Evolutionary conservation across 2,113 vertebrate species (phyloP).

Genomic region (Scophthalmus maximus): DNA sequence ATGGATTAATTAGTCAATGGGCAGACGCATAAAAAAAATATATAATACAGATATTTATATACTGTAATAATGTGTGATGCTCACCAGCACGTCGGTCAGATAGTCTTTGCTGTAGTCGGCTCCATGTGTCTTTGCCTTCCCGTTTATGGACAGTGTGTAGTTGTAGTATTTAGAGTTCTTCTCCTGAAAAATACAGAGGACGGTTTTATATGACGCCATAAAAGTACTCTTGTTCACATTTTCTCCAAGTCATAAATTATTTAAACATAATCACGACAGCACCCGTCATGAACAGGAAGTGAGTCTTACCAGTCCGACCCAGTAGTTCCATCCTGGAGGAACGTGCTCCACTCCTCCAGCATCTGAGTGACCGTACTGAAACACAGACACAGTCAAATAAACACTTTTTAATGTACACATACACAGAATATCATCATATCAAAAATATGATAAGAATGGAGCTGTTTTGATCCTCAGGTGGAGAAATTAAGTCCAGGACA

Average conservation of each 20-base stretch:
- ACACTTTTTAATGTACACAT: background rate
- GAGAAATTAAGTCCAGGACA: too few species aligned
- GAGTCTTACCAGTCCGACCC: constrained; percentile 92
- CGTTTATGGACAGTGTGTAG: constrained; percentile 96
- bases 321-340: constrained; percentile 94
- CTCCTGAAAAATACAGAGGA: constrained; percentile 81
- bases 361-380: constrained; percentile 90
- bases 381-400: constrained; percentile 24
- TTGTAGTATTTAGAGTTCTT: constrained; percentile 99
- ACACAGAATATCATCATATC: background rate
- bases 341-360: constrained; percentile 92
- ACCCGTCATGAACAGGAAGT: background rate
- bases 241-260: too few species aligned
- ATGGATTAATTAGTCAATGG: too few species aligned
- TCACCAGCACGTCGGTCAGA: constrained; percentile 96
- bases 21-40: too few species aligned
- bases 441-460: too few species aligned
- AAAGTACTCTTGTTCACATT: too few species aligned
- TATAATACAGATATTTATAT: too few species aligned
- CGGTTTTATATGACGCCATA: background rate
- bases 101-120: constrained; percentile 94
- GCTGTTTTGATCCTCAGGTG: too few species aligned
- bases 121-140: constrained; percentile 89
- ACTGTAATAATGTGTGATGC: constrained; percentile 30
- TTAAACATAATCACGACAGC: too few species aligned